These are phyloP conservation scores for Celastrina argiolus DNA, from an alignment of 2,888 invertebrate genomes.

Conservation along the genomic window DNA sequence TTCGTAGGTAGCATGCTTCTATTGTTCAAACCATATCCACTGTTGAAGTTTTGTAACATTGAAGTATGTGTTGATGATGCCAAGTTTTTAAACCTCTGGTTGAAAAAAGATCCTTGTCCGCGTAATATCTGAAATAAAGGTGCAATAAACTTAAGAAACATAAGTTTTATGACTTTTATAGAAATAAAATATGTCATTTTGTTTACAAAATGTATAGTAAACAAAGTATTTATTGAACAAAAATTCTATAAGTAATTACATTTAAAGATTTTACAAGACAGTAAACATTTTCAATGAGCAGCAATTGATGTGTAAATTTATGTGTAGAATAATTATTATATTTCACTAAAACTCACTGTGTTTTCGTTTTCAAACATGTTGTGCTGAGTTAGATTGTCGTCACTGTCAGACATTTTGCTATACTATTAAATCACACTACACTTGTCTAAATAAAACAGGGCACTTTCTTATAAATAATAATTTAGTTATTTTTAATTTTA, in stretches of 20 bases:
- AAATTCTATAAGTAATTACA: not conserved
- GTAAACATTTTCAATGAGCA: not conserved
- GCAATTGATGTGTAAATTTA: not conserved
- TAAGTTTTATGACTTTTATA: not conserved
- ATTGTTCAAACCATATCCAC: conserved; percentile 42
- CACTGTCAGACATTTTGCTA: conserved; percentile 48
- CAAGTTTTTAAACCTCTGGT: conserved; percentile 29
- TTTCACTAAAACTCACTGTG: conserved; percentile 43
- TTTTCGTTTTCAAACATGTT: conserved; percentile 46
- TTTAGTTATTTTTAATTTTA: not conserved
- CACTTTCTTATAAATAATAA: not conserved
- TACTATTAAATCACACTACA: not conserved
- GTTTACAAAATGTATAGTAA: not conserved
- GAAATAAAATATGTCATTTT: not conserved
- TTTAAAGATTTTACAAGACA: not conserved
- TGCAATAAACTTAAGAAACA: not conserved
- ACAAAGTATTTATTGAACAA: not conserved
- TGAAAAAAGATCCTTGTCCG: conserved; percentile 3
- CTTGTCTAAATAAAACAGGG: not conserved
- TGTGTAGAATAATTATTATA: not conserved
- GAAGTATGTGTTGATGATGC: conserved; percentile 42
- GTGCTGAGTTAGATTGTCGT: conserved; percentile 46
- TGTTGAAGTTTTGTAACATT: conserved; percentile 46
- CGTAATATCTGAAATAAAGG: conserved; percentile 6
- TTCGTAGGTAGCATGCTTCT: conserved; percentile 40